Base-by-base conservation (phyloP, 2,888 invertebrate genomes). In the Eupithecia tripunctaria region DNA sequence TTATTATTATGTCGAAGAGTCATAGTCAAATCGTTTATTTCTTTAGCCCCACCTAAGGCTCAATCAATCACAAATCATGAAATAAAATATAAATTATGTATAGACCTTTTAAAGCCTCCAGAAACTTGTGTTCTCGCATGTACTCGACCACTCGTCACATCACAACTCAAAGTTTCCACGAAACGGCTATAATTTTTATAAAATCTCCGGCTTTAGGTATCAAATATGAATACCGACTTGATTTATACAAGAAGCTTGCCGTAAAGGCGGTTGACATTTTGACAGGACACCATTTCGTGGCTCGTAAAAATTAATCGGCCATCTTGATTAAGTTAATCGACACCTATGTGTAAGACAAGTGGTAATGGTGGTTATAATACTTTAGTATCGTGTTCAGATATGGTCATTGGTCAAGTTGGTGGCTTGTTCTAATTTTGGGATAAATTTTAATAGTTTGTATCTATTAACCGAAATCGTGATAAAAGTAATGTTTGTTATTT, bases 201-300 rank as follows among this genome's bases (percentile, higher is more conserved):
- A 87, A 86, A 86, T 87, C 85, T 87, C 85, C 82, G 78, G 73
- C 75, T 81, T 86, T 83, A 87, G 86, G 83, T 89, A 90, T 91
- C 88, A 91, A 91, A 92, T 90, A 91, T 89, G 88, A 90, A 91
- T 88, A 88, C 85, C 84, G 79, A 72, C 79, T 63, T 90, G 91
- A 92, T 91, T 91, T 90, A 89, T 85, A 82, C 72, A 72, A 76
- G 47, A 62, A 65, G 82, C 80, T 79, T 76, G 73, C 81, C 80
- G 80, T 83, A 81, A 84, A 83, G 70, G 71, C 67, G 67, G 81
- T 73, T 80, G 86, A 86, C 87, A 87, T 86, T 88, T 88, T 84
- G 85, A 68, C 70, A 62, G 68, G 38, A 72, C 71, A 71, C 75
- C 73, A 76, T 76, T 72, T 71, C 70, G 66, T 65, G 25, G 36